Evolutionary conservation across 1,140 invertebrate species (phyloP).

Genomic region (Nebria ingens): DNA sequence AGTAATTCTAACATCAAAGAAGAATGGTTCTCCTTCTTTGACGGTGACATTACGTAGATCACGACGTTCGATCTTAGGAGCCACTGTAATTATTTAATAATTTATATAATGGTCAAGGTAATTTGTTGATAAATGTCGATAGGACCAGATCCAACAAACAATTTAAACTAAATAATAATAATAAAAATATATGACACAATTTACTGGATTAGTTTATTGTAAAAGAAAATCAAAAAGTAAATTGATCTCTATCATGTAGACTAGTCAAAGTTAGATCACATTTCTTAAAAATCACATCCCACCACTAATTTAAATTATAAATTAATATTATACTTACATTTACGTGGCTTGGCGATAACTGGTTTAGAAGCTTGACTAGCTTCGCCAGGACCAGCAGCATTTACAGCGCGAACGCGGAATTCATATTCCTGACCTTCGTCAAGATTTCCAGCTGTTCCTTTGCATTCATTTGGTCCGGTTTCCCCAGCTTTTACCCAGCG

Average conservation of each 20-base stretch:
- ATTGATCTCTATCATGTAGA: too few relatives aligned
- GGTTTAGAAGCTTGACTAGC: conserved; percentile 60
- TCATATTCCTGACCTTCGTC: conserved; percentile 82
- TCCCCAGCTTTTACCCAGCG: conserved; percentile 81
- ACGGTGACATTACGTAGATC: conserved; percentile 67
- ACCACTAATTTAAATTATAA: conserved; percentile 10
- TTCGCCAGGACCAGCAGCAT: conserved; percentile 71
- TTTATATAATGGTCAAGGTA: conserved; percentile 7
- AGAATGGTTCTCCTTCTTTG: conserved; percentile 72
- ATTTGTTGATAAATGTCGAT: too few relatives aligned
- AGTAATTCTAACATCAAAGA: conserved; percentile 71
- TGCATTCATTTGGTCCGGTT: conserved; percentile 62
- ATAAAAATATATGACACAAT: conserved; percentile 8
- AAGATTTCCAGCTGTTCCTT: conserved; percentile 65
- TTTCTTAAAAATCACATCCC: too few relatives aligned
- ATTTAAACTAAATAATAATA: conserved; percentile 14
- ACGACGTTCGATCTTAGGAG: conserved; percentile 82
- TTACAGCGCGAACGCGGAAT: conserved; percentile 76
- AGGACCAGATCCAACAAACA: too few relatives aligned
- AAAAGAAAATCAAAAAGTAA: too few relatives aligned
- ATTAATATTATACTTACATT: conserved; percentile 53
- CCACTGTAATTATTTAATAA: conserved; percentile 51
- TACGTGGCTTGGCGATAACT: conserved; percentile 73
- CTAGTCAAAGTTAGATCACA: too few relatives aligned
- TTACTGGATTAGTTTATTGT: too few relatives aligned